Base-by-base conservation (phyloP, 2,797 vertebrate genomes). In the Crocidura indochinensis region DNA sequence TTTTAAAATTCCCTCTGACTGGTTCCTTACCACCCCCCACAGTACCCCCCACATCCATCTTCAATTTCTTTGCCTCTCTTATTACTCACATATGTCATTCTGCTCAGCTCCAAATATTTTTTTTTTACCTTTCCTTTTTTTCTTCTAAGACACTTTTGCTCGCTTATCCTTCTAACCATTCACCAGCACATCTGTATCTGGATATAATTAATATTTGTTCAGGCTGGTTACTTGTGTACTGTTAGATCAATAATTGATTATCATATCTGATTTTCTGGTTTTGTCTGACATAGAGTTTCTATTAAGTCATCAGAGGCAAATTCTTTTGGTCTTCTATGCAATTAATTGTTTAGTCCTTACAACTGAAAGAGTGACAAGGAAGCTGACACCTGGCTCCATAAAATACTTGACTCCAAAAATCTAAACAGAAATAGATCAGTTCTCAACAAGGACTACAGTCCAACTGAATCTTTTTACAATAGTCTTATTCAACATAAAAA, bases 181-280 rank as follows among this genome's bases (percentile, higher is more conserved):
- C 89, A 81, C 83, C 80, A 75, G 22, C n/a, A 62, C 47, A 44
- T n/a, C 38, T 38, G 38, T 38, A 49, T 38, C 72, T 73, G 81
- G 75, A 73, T 64, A 76, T 56, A 89, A 86, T 88, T 80, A 91
- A 78, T 53, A 69, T 92, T 79, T 77, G 73, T 91, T 91, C 85
- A 65, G 44, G 60, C 67, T 92, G 69, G 76, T 88, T 92, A 87
- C 56, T 87, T 53, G 19, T 72, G n/a, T 6, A 72, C 38, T 88
- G 87, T 91, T 86, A 91, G 47, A 90, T 38, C 68, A 76, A 93
- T 78, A 91, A 94, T 56, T 84, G 67, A 88, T 81, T 81, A 93
- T 83, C 38, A 64, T 84, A 90, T 73, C 77, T 91, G 24, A 76
- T 84, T 94, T 94, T 87, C 82, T 94, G 73, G 67, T 65, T 96